Evolutionary conservation across 2,888 invertebrate species (phyloP).

Genomic region (Auanema sp.): DNA sequence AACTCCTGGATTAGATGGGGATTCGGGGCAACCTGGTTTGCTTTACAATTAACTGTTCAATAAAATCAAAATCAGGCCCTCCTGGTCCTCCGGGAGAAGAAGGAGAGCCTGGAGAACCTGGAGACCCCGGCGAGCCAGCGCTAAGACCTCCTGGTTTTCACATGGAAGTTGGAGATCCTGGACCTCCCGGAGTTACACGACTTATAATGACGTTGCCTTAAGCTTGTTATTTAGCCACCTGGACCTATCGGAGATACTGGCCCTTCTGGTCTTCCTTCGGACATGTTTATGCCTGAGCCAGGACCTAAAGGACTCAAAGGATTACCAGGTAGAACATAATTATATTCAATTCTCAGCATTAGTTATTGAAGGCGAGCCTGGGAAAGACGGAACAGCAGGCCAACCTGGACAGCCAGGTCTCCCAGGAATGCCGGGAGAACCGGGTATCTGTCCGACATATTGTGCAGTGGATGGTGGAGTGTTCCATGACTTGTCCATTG

Average conservation of each 20-base stretch:
- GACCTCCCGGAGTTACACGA: slow-evolving; percentile 7
- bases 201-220: no score
- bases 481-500: no score
- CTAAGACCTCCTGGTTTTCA: neutral
- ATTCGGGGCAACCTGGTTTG: slow-evolving; percentile 2
- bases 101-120: slow-evolving; percentile 6
- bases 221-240: no score
- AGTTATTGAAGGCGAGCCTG: neutral
- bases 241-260: no score
- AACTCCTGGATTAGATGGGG: slow-evolving; percentile 5
- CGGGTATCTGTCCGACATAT: neutral
- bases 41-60: no score
- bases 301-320: no score
- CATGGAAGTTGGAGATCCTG: slow-evolving; percentile 6
- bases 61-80: neutral
- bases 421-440: slow-evolving; percentile 9
- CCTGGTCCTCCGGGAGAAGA: slow-evolving; percentile 1
- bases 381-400: neutral
- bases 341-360: no score
- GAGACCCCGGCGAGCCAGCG: neutral
- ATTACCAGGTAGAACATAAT: no score
- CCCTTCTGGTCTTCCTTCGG: no score
- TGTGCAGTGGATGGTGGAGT: no score
- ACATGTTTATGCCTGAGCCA: no score
- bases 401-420: slow-evolving; percentile 7